These are phyloP conservation scores for Eublepharis macularius DNA, from an alignment of 2,113 vertebrate genomes.

Conservation along the genomic window DNA sequence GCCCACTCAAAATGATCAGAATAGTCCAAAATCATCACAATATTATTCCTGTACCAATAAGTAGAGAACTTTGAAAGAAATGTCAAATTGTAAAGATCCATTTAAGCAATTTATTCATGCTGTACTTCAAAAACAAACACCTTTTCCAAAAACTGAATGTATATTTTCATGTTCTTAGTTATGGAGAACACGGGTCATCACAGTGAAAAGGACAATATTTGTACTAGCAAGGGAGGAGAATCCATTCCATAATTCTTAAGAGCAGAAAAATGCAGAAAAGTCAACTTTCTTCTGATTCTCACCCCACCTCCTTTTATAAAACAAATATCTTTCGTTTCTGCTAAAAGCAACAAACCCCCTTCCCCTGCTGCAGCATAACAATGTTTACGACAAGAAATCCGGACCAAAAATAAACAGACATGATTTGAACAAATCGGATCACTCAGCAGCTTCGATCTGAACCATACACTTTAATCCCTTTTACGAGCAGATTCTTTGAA, in stretches of 20 bases:
- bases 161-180: background rate
- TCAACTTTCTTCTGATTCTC: slow-evolving; percentile 23
- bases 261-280: background rate
- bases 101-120: background rate
- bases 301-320: slow-evolving; percentile 10
- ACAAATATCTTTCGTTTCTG: slow-evolving; percentile 50
- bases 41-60: background rate
- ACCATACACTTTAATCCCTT: slow-evolving; percentile 53
- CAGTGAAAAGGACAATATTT: background rate
- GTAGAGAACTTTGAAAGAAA: background rate
- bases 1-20: background rate
- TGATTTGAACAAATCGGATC: slow-evolving; percentile 48
- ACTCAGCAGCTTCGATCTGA: slow-evolving; percentile 55
- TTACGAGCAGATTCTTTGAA: slow-evolving; percentile 48
- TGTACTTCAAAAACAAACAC: background rate
- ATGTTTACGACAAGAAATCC: slow-evolving; percentile 52
- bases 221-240: background rate
- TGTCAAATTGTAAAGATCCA: background rate
- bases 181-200: background rate
- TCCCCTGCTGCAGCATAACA: slow-evolving; percentile 31
- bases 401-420: slow-evolving; percentile 56
- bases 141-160: background rate
- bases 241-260: slow-evolving; percentile 2
- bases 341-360: slow-evolving; percentile 39
- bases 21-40: background rate